Evolutionary conservation across 2,888 invertebrate genomes (phyloP).

Genomic region (Pecten maximus): DNA sequence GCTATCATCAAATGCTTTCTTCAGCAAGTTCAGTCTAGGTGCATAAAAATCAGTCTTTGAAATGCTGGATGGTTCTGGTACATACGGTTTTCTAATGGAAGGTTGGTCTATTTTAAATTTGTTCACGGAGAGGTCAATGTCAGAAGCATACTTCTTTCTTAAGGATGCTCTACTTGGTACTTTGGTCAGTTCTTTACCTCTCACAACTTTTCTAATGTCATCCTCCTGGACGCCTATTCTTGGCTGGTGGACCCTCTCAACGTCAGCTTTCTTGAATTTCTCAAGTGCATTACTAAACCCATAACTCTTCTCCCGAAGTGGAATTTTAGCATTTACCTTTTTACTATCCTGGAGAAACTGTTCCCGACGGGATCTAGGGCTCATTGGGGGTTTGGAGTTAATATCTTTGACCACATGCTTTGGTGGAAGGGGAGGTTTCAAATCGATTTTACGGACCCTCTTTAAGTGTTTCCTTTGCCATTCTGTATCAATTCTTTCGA

Average conservation of each 20-base stretch:
- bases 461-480: constrained; percentile 23
- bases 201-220: neutral
- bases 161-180: neutral
- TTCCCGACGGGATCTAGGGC: constrained; percentile 54
- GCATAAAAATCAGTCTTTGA: neutral
- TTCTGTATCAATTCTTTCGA: constrained; percentile 30
- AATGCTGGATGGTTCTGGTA: neutral
- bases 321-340: constrained; percentile 31
- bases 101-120: neutral
- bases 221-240: constrained; percentile 12
- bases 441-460: constrained; percentile 13
- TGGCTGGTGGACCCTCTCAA: neutral
- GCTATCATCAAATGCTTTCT: constrained; percentile 13
- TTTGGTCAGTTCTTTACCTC: neutral
- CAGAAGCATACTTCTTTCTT: neutral
- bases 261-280: constrained; percentile 47
- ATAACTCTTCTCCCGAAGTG: constrained; percentile 45
- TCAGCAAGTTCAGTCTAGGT: neutral
- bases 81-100: neutral
- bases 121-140: neutral
- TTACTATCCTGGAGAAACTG: constrained; percentile 46
- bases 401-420: neutral
- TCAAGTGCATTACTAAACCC: constrained; percentile 50
- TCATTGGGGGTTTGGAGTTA: constrained; percentile 36
- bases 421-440: neutral